These are phyloP conservation scores for Melanotaenia nigrans DNA, from an alignment of 2,797 vertebrate genomes.

Conservation along the genomic window DNA sequence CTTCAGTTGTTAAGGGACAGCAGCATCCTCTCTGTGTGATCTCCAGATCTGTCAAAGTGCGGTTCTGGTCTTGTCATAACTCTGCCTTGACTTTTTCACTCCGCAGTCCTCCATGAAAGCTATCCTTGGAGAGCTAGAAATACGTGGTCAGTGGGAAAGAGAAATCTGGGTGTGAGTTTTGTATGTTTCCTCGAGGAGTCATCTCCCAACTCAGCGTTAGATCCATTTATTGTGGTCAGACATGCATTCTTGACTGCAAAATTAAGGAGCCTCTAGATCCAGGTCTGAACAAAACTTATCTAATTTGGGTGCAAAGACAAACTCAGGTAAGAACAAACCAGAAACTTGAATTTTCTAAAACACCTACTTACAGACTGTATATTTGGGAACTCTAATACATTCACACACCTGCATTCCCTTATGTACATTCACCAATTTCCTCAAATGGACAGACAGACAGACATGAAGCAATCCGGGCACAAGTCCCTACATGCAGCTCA, in stretches of 20 bases:
- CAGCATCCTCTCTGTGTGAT: conserved; percentile 61
- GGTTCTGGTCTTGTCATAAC: conserved; percentile 60
- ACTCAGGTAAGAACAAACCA: conserved; percentile 23
- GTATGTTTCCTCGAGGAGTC: conserved; percentile 17
- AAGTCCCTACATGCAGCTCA: conserved; percentile 75
- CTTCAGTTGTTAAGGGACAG: conserved; percentile 59
- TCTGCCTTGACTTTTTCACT: conserved; percentile 42
- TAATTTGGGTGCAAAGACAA: conserved; percentile 28
- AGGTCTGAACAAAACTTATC: conserved; percentile 33
- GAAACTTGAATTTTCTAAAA: conserved; percentile 9
- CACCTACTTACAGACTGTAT: not conserved
- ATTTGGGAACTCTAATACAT: conserved; percentile 21
- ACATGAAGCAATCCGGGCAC: conserved; percentile 67
- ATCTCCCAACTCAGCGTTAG: conserved; percentile 21
- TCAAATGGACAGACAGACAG: conserved; percentile 69
- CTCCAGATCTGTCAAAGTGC: conserved; percentile 63
- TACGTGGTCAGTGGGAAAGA: conserved; percentile 49
- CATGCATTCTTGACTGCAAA: conserved; percentile 28
- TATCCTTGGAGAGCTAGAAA: conserved; percentile 50
- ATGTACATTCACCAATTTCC: conserved; percentile 58
- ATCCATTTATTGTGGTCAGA: conserved; percentile 16
- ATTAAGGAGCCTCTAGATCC: conserved; percentile 24
- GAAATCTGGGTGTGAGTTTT: conserved; percentile 38
- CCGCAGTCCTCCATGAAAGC: conserved; percentile 48
- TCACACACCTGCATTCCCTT: conserved; percentile 60